Evolutionary conservation across 2,797 vertebrate genomes (phyloP).

Genomic region (Morelia viridis): DNA sequence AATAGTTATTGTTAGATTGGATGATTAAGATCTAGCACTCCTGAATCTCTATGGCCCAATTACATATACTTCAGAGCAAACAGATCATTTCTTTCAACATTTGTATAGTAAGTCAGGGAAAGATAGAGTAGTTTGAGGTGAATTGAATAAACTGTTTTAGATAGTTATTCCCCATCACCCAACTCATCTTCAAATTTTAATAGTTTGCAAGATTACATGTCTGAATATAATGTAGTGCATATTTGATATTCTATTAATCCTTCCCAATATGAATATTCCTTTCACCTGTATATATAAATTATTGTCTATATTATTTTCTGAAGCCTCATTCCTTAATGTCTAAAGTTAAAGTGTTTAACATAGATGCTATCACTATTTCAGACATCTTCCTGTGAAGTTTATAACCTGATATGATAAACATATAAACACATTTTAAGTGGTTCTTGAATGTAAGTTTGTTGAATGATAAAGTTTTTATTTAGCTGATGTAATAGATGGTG

Average conservation of each 20-base stretch:
- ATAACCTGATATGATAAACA: not conserved
- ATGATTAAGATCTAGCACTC: not conserved
- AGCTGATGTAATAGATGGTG: not conserved
- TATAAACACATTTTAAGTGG: not conserved
- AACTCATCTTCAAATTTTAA: not conserved
- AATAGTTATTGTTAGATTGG: not conserved
- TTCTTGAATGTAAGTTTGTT: not conserved
- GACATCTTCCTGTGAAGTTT: not conserved
- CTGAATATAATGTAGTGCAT: not conserved
- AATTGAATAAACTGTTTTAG: not conserved
- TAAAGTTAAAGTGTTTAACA: not conserved
- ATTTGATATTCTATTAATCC: not conserved
- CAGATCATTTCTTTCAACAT: not conserved
- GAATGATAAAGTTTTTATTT: not conserved
- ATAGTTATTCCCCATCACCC: not conserved
- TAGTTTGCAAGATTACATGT: not conserved
- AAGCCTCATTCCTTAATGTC: not conserved
- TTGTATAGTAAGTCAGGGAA: not conserved
- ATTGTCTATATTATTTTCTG: not conserved
- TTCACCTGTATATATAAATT: not conserved
- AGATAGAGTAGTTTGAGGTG: not conserved
- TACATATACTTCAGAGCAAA: not conserved
- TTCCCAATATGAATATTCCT: not conserved
- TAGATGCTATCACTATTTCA: not conserved
- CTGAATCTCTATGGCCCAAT: not conserved